Base-by-base conservation (phyloP, 2,113 vertebrate genomes). In the Corythaixoides concolor region DNA sequence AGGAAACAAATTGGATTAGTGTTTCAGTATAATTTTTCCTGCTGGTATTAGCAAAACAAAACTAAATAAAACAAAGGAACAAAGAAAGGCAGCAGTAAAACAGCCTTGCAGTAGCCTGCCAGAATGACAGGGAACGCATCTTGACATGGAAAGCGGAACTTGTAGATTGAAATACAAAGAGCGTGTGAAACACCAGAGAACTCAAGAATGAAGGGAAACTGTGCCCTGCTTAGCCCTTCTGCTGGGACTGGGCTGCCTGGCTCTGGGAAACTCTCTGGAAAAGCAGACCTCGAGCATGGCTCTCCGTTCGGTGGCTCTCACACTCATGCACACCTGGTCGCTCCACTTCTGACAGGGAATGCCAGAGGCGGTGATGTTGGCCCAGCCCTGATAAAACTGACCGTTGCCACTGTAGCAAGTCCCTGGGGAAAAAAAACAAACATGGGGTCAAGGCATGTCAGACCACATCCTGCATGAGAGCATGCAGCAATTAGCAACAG, bases 331-430 rank as follows among this genome's bases (percentile, higher is more conserved):
- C 55, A 99, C 99, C 98, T 99, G 98, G 41, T 98, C 97, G 13
- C 95, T 98, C 99, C 99, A 99, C 41, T 98, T 98, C 95, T 99
- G 99, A 95, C 99, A 99, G 6, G 97, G 98, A 75, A 97, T 97
- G 41, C 98, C 98, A 2, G 99, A 99, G 69, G 88, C 93, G 0
- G 99, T 99, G 68, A 97, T 23, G 3, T 99, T 99, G 58, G 95
- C 41, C 7, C 33, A 93, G 33, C 99, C 99, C 95, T 99, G 98
- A 89, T 99, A 99, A 96, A 98, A 98, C 41, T 98, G 98, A 7
- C 99, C 99, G 90, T 97, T 98, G 58, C 98, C 98, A 2, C 95
- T 98, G 95, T 99, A 99, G 89, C 99, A 99, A 11, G 95, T 98
- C 33, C 95, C 99, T 99, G 94, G 79, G 30, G 45, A 60, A 33